Evolutionary conservation across 92 coral and sea anemone genomes (phyloP).

Genomic region (Zoanthus solanderi): DNA sequence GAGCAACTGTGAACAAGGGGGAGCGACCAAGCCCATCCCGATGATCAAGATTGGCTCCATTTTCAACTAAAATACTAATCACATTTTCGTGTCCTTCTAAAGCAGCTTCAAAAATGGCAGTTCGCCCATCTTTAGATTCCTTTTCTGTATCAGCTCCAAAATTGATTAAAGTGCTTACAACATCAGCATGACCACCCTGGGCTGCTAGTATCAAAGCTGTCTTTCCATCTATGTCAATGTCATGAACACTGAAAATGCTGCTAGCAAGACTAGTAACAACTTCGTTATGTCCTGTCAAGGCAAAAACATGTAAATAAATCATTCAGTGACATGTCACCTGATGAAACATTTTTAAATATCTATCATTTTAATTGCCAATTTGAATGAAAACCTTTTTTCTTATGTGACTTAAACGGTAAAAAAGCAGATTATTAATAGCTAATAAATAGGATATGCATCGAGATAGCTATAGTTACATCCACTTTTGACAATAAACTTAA

Average conservation of each 20-base stretch:
- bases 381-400: no score
- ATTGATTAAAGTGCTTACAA: constrained; percentile 73
- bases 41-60: constrained; percentile 78
- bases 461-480: no score
- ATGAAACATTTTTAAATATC: no score
- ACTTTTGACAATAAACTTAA: no score
- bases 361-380: no score
- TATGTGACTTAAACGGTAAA: no score
- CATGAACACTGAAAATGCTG: constrained; percentile 73
- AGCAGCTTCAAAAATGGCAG: constrained; percentile 89
- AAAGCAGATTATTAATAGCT: no score
- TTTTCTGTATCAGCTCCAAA: constrained; percentile 83
- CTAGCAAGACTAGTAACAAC: constrained; percentile 76
- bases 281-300: constrained; percentile 71
- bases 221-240: constrained; percentile 75
- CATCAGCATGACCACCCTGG: constrained; percentile 86
- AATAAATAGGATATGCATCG: no score
- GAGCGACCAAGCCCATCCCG: constrained; percentile 87
- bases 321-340: not conserved
- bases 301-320: not conserved
- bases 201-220: constrained; percentile 94
- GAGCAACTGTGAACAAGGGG: constrained; percentile 83
- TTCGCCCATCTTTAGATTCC: constrained; percentile 83
- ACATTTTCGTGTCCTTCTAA: constrained; percentile 89
- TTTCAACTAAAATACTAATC: constrained; percentile 74